Evolutionary conservation across 2,113 vertebrate genomes (phyloP).

Genomic region (Tautogolabrus adspersus): DNA sequence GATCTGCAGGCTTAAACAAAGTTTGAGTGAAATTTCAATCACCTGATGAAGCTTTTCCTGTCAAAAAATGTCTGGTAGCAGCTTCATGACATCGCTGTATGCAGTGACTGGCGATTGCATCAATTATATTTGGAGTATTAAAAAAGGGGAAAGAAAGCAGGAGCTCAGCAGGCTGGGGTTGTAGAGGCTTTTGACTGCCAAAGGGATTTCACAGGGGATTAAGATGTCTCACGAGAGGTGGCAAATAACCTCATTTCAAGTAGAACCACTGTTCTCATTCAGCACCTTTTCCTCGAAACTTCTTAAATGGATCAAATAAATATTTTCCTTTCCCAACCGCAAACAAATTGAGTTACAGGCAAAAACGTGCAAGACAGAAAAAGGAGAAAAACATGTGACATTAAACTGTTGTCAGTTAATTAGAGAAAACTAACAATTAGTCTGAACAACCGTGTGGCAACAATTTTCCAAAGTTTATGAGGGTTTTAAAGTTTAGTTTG

Average conservation of each 20-base stretch:
- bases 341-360: background rate
- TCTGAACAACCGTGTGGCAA: background rate
- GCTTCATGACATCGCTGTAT: conserved; percentile 8
- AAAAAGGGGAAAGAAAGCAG: conserved; percentile 3
- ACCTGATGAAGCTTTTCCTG: background rate
- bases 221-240: conserved; percentile 16
- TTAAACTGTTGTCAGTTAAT: background rate
- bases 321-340: background rate
- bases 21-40: background rate
- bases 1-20: background rate
- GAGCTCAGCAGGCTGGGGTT: conserved; percentile 2
- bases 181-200: conserved; percentile 31
- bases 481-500: background rate
- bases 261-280: background rate
- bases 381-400: background rate
- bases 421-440: background rate
- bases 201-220: conserved; percentile 24
- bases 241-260: conserved; percentile 12
- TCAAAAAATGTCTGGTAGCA: background rate
- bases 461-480: background rate
- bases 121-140: background rate
- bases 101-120: conserved; percentile 3
- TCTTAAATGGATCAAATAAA: background rate
- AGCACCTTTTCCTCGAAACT: background rate
- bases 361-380: background rate